Evolutionary conservation across 2,797 vertebrate genomes (phyloP).

Genomic region (Syncerus caffer): DNA sequence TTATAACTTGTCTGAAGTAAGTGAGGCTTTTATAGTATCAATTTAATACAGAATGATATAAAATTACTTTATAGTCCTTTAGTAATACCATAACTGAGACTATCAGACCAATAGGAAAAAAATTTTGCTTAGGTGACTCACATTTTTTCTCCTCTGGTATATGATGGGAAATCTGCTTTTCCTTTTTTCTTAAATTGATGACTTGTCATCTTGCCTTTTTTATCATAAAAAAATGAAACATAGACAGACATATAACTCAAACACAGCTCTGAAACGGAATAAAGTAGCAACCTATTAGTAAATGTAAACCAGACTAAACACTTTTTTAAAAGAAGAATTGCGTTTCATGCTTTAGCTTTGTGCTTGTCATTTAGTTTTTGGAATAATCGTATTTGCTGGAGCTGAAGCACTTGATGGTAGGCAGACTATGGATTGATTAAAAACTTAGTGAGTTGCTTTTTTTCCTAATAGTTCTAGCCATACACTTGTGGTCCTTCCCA

Average conservation of each 20-base stretch:
- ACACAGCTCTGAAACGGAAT: slow-evolving; percentile 69
- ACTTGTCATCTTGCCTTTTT: slow-evolving; percentile 59
- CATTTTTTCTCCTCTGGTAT: not conserved
- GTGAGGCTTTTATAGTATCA: slow-evolving; percentile 30
- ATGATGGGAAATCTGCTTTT: slow-evolving; percentile 26
- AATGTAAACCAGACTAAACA: slow-evolving; percentile 78
- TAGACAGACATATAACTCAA: slow-evolving; percentile 62
- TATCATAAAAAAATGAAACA: slow-evolving; percentile 73
- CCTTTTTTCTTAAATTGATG: not conserved
- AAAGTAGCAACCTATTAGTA: slow-evolving; percentile 76
- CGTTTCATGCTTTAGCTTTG: slow-evolving; percentile 71
- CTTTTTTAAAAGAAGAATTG: slow-evolving; percentile 61
- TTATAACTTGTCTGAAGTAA: slow-evolving; percentile 13
- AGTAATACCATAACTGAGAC: not conserved
- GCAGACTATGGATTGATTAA: not conserved
- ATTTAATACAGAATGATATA: slow-evolving; percentile 5
- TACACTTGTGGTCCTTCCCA: not conserved
- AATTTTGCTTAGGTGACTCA: not conserved
- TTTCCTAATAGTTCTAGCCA: not conserved
- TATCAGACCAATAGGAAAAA: slow-evolving; percentile 26
- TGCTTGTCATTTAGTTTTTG: slow-evolving; percentile 58
- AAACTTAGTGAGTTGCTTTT: not conserved
- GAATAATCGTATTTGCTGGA: slow-evolving; percentile 38
- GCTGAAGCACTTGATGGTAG: not conserved
- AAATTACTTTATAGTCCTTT: not conserved